phyloP scores from a whole-genome alignment of 2,797 vertebrate genomes.

The Saxicola maurus region DNA sequence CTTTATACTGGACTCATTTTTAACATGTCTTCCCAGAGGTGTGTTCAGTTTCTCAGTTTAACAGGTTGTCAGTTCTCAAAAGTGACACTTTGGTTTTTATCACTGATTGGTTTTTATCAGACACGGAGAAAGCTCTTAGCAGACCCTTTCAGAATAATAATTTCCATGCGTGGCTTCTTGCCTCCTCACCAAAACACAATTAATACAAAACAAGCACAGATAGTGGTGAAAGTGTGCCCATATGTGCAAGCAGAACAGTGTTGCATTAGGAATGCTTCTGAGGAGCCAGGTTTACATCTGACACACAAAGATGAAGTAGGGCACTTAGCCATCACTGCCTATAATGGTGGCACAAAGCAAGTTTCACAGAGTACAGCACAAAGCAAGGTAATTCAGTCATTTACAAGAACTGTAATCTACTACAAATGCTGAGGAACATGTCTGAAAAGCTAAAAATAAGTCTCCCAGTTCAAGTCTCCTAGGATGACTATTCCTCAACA shows the following conservation, averaged over 20 bases:
- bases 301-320: background rate
- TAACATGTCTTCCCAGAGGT: no score
- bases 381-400: background rate
- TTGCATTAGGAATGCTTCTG: background rate
- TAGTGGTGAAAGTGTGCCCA: background rate
- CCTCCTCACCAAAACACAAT: no score
- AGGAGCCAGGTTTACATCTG: background rate
- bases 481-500: background rate
- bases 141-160: no score
- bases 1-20: no score
- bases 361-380: background rate
- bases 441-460: background rate
- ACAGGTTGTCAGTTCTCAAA: no score
- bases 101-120: no score
- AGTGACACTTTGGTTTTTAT: no score
- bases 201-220: no score
- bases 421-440: background rate
- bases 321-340: background rate
- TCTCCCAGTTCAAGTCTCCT: background rate
- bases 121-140: no score
- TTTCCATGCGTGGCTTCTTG: no score
- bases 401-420: fast-evolving
- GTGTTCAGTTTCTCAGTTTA: no score
- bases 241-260: background rate
- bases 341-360: background rate